A percentile compares a stretch with the other conserved stretches of the same genome.
phyloP scores from a whole-genome alignment of 2,113 vertebrate genomes.

The Cisticola juncidis region DNA sequence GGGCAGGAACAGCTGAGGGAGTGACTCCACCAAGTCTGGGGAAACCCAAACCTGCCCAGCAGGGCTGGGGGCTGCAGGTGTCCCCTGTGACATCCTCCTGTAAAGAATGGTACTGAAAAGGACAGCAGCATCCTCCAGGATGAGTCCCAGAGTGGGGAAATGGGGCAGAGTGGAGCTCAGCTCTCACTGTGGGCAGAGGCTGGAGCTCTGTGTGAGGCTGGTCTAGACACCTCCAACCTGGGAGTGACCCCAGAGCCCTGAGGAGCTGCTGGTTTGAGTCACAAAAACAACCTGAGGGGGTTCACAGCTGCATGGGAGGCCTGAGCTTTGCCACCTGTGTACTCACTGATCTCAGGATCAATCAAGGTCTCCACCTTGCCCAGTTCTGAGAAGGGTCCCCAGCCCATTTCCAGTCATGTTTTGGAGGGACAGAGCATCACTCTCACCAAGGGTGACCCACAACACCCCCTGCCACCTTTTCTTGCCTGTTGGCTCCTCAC shows the following conservation, averaged over 20 bases:
- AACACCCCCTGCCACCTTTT: not conserved
- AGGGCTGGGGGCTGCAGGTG: not conserved
- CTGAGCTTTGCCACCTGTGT: not conserved
- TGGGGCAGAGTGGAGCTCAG: not conserved
- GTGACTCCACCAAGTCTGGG: not conserved
- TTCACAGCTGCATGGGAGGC: not conserved
- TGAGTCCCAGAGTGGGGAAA: not conserved
- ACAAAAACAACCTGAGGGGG: not conserved
- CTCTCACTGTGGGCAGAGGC: not conserved
- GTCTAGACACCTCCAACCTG: not conserved
- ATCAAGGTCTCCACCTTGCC: not conserved
- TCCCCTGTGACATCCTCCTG: accelerated
- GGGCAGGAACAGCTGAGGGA: not conserved
- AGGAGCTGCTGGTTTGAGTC: not conserved
- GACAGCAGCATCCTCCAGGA: not conserved
- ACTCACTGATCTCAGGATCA: not conserved
- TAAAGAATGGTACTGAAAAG: not conserved
- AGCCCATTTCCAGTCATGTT: not conserved
- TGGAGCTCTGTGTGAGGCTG: not conserved
- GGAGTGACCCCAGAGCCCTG: not conserved
- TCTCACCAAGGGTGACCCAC: not conserved
- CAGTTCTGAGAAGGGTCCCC: not conserved
- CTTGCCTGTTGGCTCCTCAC: not conserved
- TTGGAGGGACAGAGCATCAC: not conserved
- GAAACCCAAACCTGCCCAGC: not conserved